These are phyloP conservation scores for Eurois occulta DNA, from an alignment of 2,888 invertebrate genomes.

Conservation along the genomic window DNA sequence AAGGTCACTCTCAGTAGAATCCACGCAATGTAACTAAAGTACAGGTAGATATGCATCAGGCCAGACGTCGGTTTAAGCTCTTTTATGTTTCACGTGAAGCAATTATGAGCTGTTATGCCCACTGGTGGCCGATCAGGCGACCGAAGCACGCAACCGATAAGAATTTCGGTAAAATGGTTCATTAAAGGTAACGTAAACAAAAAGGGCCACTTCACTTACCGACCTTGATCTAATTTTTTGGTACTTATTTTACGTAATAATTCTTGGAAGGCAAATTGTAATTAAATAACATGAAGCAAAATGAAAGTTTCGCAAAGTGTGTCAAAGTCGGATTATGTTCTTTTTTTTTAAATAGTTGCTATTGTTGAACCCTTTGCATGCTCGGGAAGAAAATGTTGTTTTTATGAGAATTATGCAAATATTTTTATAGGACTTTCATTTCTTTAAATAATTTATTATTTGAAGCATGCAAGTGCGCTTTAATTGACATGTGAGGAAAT, in stretches of 20 bases:
- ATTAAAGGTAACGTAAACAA: slow-evolving; percentile 81
- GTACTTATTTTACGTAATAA: slow-evolving; percentile 62
- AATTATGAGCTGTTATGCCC: slow-evolving; percentile 81
- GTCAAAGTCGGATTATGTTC: slow-evolving; percentile 69
- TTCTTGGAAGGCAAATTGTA: slow-evolving; percentile 52
- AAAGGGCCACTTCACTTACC: slow-evolving; percentile 70
- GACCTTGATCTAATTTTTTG: slow-evolving; percentile 84
- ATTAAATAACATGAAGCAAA: slow-evolving; percentile 61
- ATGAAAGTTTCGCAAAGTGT: slow-evolving; percentile 69
- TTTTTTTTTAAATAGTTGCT: slow-evolving; percentile 37
- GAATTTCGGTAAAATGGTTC: slow-evolving; percentile 84
- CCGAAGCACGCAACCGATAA: slow-evolving; percentile 83
- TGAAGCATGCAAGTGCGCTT: slow-evolving; percentile 45
- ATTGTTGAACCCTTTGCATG: slow-evolving; percentile 58
- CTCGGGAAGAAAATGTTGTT: slow-evolving; percentile 48
- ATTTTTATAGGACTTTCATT: slow-evolving; percentile 49
- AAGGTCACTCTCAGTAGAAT: slow-evolving; percentile 87
- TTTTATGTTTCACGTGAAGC: slow-evolving; percentile 79
- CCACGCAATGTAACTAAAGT: slow-evolving; percentile 84
- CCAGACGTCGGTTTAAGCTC: slow-evolving; percentile 75
- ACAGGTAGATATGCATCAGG: slow-evolving; percentile 83
- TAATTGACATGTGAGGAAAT: slow-evolving; percentile 38
- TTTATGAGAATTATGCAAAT: slow-evolving; percentile 60
- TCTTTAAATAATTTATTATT: slow-evolving; percentile 51
- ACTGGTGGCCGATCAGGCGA: slow-evolving; percentile 74